Evolutionary conservation across 2,888 invertebrate genomes (phyloP).

Genomic region (Yponomeuta sedellus): DNA sequence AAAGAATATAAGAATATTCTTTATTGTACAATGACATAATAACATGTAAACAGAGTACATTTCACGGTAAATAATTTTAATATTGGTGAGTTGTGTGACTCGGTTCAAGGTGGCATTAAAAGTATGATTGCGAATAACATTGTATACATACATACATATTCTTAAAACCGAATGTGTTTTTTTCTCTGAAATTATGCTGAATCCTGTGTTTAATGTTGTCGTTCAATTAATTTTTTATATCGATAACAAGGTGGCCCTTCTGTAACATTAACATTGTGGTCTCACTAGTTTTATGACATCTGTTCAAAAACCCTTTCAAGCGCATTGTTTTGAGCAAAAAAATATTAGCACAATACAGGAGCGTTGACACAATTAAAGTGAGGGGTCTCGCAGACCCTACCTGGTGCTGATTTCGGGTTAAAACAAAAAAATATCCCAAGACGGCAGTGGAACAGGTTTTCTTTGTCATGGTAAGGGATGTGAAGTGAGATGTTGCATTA

Average conservation of each 20-base stretch:
- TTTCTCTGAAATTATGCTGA: too few relatives aligned
- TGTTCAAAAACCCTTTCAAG: constrained; percentile 45
- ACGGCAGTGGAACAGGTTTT: constrained; percentile 60
- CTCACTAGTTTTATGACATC: constrained; percentile 39
- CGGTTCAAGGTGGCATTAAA: too few relatives aligned
- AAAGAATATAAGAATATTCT: too few relatives aligned
- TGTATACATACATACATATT: too few relatives aligned
- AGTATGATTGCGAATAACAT: too few relatives aligned
- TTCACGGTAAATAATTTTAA: too few relatives aligned
- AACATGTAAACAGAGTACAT: too few relatives aligned
- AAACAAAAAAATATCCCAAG: constrained; percentile 68
- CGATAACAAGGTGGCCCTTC: background rate
- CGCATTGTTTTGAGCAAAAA: constrained; percentile 53
- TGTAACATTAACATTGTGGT: background rate
- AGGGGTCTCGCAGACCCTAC: constrained; percentile 33
- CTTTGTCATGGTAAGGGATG: constrained; percentile 65
- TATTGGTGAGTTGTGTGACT: too few relatives aligned
- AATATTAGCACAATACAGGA: constrained; percentile 42
- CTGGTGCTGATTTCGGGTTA: constrained; percentile 36
- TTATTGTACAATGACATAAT: too few relatives aligned
- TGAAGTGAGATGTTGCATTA: constrained; percentile 61
- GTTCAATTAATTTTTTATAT: too few relatives aligned
- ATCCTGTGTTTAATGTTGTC: too few relatives aligned
- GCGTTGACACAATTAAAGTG: constrained; percentile 67
- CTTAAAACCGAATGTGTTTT: too few relatives aligned